These are phyloP conservation scores for Lacerta agilis DNA, from an alignment of 2,797 vertebrate species.

Conservation along the genomic window DNA sequence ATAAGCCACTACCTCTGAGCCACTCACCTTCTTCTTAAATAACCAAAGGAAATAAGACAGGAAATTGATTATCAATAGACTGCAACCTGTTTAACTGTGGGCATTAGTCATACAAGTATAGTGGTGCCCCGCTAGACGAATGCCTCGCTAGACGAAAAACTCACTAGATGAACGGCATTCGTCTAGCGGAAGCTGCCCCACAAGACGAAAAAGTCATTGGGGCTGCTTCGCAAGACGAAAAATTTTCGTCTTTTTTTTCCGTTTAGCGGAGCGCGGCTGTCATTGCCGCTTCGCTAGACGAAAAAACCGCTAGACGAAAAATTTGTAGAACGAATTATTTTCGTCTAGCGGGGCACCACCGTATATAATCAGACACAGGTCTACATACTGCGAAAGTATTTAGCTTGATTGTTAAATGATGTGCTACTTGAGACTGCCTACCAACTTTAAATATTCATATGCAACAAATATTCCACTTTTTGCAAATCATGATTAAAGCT, in stretches of 20 bases:
- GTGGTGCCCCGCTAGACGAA: too few relatives aligned
- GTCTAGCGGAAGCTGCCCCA: too few relatives aligned
- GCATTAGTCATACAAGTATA: neutral
- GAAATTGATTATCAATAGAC: constrained; percentile 34
- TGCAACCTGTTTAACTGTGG: constrained; percentile 44
- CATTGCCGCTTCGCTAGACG: too few relatives aligned
- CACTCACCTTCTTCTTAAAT: neutral
- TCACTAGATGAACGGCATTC: too few relatives aligned
- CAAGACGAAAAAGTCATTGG: too few relatives aligned
- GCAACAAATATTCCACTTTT: neutral
- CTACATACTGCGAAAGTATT: neutral
- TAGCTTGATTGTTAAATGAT: constrained; percentile 7
- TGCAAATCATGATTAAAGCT: neutral
- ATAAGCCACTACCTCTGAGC: constrained; percentile 7
- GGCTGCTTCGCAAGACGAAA: too few relatives aligned
- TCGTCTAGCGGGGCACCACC: too few relatives aligned
- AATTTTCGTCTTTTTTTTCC: too few relatives aligned
- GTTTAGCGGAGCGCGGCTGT: too few relatives aligned
- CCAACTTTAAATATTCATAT: constrained; percentile 39
- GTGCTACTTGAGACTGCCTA: neutral
- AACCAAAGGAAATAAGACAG: constrained; percentile 38
- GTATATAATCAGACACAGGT: constrained; percentile 41
- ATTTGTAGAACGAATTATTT: too few relatives aligned
- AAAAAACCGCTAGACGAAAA: too few relatives aligned
- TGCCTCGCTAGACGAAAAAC: too few relatives aligned